Evolutionary conservation across 2,113 vertebrate genomes (phyloP).

Genomic region (Lota lota): DNA sequence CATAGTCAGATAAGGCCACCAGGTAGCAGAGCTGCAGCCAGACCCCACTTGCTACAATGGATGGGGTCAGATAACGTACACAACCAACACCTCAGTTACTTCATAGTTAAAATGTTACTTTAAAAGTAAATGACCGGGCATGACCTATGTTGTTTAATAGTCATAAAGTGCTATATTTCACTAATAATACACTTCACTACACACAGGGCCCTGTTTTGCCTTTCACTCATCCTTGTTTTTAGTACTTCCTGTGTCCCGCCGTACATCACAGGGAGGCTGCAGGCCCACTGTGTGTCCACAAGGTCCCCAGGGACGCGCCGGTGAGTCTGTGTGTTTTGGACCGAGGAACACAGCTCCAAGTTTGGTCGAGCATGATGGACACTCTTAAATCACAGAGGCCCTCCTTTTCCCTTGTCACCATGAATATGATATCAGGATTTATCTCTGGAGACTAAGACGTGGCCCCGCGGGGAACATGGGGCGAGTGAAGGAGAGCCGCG

Average conservation of each 20-base stretch:
- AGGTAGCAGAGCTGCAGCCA: conserved; percentile 50
- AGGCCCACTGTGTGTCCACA: conserved; percentile 32
- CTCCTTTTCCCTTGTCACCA: conserved; percentile 37
- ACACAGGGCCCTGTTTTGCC: conserved; percentile 12
- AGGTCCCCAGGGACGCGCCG: conserved; percentile 53
- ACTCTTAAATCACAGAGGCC: conserved; percentile 52
- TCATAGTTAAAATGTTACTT: neutral
- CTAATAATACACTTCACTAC: neutral
- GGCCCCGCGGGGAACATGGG: conserved; percentile 55
- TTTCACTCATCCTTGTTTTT: neutral
- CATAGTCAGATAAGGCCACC: conserved; percentile 58
- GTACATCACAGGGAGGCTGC: conserved; percentile 8
- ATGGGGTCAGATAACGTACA: conserved; percentile 28
- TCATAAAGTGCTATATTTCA: neutral
- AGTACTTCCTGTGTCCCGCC: conserved; percentile 10
- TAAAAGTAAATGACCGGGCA: neutral
- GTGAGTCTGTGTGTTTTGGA: conserved; percentile 38
- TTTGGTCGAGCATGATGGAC: conserved; percentile 60
- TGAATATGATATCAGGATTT: conserved; percentile 53
- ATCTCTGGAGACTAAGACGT: conserved; percentile 42
- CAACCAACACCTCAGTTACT: conserved; percentile 25
- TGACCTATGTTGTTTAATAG: neutral
- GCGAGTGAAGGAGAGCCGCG: conserved; percentile 24
- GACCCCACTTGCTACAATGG: conserved; percentile 40
- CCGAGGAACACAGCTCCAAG: conserved; percentile 46